A percentile compares a stretch with the other conserved stretches of the same genome.
Conservation (phyloP, 1,140 invertebrate species). For the Akabosia matsudoensis region DNA sequence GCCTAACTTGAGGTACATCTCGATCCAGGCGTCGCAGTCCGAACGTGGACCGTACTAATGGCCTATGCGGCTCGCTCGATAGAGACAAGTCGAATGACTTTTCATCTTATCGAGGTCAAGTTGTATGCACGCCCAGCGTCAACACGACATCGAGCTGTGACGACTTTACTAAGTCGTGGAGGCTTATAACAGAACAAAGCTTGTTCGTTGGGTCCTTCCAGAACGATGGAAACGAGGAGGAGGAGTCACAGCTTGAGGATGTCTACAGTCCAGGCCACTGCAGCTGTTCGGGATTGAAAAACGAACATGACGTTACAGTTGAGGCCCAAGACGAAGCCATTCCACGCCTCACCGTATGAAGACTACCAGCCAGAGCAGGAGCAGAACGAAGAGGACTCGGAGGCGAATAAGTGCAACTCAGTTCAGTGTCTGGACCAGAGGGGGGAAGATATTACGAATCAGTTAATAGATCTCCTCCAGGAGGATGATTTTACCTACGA, state of each 20-base stretch:
- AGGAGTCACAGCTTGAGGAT: slow-evolving; percentile 38
- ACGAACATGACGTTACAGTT: slow-evolving; percentile 32
- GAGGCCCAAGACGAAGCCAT: slow-evolving; percentile 38
- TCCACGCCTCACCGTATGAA: slow-evolving; percentile 42
- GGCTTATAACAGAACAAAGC: slow-evolving; percentile 41
- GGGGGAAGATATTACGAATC: slow-evolving; percentile 43
- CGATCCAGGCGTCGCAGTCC: slow-evolving; percentile 41
- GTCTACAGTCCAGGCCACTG: slow-evolving; percentile 36
- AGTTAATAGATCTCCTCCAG: slow-evolving; percentile 38
- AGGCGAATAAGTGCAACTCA: slow-evolving; percentile 36
- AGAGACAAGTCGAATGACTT: slow-evolving; percentile 41
- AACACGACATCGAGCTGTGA: slow-evolving; percentile 32
- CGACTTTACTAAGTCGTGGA: slow-evolving; percentile 44
- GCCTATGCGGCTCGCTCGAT: slow-evolving; percentile 46
- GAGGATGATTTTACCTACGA: slow-evolving; percentile 45
- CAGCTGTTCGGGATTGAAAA: slow-evolving; percentile 44
- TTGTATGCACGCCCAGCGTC: slow-evolving; percentile 31
- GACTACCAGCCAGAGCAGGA: slow-evolving; percentile 38
- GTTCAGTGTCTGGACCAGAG: slow-evolving; percentile 43
- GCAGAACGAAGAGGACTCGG: slow-evolving; percentile 28
- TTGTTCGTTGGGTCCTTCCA: slow-evolving; percentile 45
- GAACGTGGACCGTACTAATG: slow-evolving; percentile 45
- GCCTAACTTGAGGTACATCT: slow-evolving; percentile 44
- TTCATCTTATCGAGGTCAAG: slow-evolving; percentile 35
- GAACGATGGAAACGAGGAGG: slow-evolving; percentile 33